Base-by-base conservation (phyloP, 2,888 invertebrate species). In the Bugula neritina region DNA sequence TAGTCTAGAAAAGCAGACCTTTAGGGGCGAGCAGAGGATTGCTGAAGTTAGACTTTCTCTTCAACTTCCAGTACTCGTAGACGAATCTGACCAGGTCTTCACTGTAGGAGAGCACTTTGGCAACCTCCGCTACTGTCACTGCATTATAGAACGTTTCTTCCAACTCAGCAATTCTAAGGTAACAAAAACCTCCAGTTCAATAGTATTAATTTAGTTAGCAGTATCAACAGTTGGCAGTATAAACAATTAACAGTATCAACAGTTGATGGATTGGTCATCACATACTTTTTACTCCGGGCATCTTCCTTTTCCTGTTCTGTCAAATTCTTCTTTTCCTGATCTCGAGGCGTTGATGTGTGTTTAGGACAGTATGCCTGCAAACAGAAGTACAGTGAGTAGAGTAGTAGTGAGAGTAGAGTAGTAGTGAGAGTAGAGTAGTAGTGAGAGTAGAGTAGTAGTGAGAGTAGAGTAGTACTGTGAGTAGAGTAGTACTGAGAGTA, bases 61-160 rank as follows among this genome's bases (percentile, higher is more conserved):
- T 98, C 74, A 97, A 86, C 84, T 94, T 94, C 98, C 98, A 99
- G 84, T 95, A 99, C 83, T 93, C 92, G 83, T 92, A 95, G 79
- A 97, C 92, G 78, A 91, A 90, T 78, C 90, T 89, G 74, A 96
- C 89, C 71, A 92, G 90, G 78, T 94, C 93, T 78, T 89, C 88
- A 81, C 31, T 27, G 31, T 63, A 63, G 10, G 29, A 13, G 73
- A 93, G 87, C 81, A 91, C 91, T 76, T 90, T 89, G 13, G 83
- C 79, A 1, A 82, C 76, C 35, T 80, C 78, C 25, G 75, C 72
- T 35, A 91, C 87, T 79, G 89, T 90, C 23, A 96, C 94, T 81
- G 94, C 92, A 80, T 90, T 91, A 84, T 92, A 93, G 84, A 97
- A 97, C 84, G 95, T 94, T 34, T 92, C 90, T 85, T 95, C 94